A percentile compares a stretch with the other conserved stretches of the same genome.
Conservation (phyloP, 2,113 vertebrate species). For the Sphyrna mokarran region DNA sequence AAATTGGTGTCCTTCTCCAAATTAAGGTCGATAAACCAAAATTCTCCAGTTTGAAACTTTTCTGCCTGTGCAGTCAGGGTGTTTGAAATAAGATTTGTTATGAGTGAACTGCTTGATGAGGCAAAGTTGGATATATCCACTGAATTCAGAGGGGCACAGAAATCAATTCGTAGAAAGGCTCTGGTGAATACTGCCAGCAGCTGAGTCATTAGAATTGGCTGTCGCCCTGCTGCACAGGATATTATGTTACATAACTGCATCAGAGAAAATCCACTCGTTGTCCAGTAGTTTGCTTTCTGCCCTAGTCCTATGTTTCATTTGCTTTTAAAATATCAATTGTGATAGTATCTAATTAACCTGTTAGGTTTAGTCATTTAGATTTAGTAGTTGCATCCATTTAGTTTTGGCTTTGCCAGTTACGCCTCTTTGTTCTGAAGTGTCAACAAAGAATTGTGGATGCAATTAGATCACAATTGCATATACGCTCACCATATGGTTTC, state of each 20-base stretch:
- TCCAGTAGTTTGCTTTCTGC: constrained; percentile 43
- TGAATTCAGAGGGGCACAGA: neutral
- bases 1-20: neutral
- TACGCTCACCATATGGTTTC: neutral
- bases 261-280: neutral
- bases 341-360: neutral
- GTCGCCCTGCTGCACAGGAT: neutral
- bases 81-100: neutral
- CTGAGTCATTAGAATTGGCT: constrained; percentile 34
- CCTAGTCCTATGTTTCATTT: neutral
- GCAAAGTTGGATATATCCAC: neutral
- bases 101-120: neutral
- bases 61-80: neutral
- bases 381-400: neutral
- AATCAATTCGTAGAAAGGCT: neutral
- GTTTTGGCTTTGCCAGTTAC: neutral
- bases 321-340: neutral
- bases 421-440: neutral
- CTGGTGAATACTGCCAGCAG: neutral
- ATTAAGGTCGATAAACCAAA: neutral
- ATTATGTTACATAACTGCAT: neutral
- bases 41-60: neutral
- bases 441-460: neutral
- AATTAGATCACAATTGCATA: neutral
- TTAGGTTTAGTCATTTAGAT: neutral